Evolutionary conservation across 2,113 vertebrate genomes (phyloP).

Genomic region (Lichenostomus cassidix): DNA sequence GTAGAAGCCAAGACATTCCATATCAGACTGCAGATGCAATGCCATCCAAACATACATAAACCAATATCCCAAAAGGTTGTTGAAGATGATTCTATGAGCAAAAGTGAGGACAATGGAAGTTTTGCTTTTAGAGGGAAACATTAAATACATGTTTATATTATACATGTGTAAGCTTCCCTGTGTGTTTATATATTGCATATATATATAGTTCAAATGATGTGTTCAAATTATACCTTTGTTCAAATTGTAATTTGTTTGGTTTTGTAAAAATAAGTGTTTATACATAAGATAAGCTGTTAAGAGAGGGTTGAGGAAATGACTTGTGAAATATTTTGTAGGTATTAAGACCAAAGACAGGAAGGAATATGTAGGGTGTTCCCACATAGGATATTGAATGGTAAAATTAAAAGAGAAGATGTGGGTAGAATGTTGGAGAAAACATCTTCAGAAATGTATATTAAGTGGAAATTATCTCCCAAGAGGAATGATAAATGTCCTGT

Average conservation of each 20-base stretch:
- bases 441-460: not conserved
- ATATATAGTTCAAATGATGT: not conserved
- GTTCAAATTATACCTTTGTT: not conserved
- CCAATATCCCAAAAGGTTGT: not conserved
- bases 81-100: not conserved
- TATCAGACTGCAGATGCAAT: not conserved
- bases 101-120: not conserved
- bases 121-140: not conserved
- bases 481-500: not conserved
- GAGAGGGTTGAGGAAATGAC: not conserved
- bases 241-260: rapidly evolving
- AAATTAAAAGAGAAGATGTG: not conserved
- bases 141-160: not conserved
- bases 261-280: not conserved
- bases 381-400: not conserved
- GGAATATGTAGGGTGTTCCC: not conserved
- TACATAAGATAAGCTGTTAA: not conserved
- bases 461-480: not conserved
- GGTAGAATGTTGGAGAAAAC: not conserved
- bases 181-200: not conserved
- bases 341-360: not conserved
- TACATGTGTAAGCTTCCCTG: not conserved
- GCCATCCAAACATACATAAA: not conserved
- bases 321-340: not conserved
- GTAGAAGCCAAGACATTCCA: not conserved